Percentiles rank a stretch among this genome's conserved stretches.
phyloP scores from a whole-genome alignment of 2,113 vertebrate genomes.

The Tautogolabrus adspersus region DNA sequence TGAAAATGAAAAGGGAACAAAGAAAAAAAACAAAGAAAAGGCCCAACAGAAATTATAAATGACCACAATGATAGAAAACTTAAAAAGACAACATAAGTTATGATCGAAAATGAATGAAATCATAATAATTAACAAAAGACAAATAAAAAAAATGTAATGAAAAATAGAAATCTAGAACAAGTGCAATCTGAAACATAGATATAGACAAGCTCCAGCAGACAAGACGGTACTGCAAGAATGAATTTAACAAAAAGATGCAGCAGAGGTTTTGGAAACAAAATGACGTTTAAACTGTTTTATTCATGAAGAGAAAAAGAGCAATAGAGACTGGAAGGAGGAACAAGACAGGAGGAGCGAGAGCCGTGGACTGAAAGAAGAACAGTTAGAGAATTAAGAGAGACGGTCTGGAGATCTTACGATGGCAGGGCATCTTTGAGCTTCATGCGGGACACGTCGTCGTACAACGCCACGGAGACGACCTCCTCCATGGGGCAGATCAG shows the following conservation, averaged over 20 bases:
- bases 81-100: conserved; percentile 44
- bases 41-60: conserved; percentile 67
- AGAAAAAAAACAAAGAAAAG: conserved; percentile 63
- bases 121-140: neutral
- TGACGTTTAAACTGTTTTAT: neutral
- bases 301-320: neutral
- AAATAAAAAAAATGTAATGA: conserved; percentile 30
- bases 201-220: too few relatives aligned
- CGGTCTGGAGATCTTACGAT: conserved; percentile 87
- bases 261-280: neutral
- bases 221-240: too few relatives aligned
- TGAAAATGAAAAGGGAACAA: conserved; percentile 35
- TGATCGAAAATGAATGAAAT: conserved; percentile 32
- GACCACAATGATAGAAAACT: conserved; percentile 52
- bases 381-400: neutral
- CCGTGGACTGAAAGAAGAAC: neutral
- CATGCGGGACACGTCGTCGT: conserved; percentile 97
- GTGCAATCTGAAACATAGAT: neutral
- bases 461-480: conserved; percentile 95
- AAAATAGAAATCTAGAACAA: conserved; percentile 11
- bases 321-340: conserved; percentile 27
- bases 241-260: neutral
- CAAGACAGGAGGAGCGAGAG: conserved; percentile 18
- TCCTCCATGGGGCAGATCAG: conserved; percentile 98
- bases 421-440: conserved; percentile 97